phyloP scores from a whole-genome alignment of 2,888 invertebrate genomes.

The Schizotus pectinicornis region DNA sequence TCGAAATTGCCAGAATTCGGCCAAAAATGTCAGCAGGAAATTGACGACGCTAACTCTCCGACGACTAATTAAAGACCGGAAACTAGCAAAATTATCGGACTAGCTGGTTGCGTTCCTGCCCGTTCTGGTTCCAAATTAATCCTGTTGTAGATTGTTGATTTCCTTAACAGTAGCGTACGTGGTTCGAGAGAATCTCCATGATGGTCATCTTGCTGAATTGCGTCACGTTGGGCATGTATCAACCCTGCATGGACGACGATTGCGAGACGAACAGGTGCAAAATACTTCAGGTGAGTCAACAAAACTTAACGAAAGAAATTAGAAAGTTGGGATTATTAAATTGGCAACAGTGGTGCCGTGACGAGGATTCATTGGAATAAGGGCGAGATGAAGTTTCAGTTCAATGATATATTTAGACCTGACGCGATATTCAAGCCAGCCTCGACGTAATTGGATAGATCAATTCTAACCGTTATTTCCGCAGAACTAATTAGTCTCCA shows the following conservation, averaged over 20 bases:
- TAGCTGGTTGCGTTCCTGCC: background rate
- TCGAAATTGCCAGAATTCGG: slow-evolving; percentile 25
- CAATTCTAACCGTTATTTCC: no score
- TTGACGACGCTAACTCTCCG: slow-evolving; percentile 35
- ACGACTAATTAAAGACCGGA: slow-evolving; percentile 41
- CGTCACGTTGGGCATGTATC: slow-evolving; percentile 98
- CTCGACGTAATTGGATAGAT: no score
- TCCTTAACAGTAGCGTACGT: slow-evolving; percentile 74
- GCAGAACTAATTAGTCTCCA: no score
- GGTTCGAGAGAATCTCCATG: slow-evolving; percentile 99
- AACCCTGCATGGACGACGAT: slow-evolving; percentile 95
- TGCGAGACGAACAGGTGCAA: slow-evolving; percentile 89
- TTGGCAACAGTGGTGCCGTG: no score
- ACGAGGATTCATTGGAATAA: no score
- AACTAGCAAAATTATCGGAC: slow-evolving; percentile 32
- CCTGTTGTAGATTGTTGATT: slow-evolving; percentile 19
- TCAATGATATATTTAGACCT: no score
- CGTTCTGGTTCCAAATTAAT: background rate
- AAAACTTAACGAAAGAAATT: background rate
- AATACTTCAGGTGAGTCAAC: slow-evolving; percentile 80
- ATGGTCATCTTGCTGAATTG: slow-evolving; percentile 97
- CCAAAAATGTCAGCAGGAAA: slow-evolving; percentile 33
- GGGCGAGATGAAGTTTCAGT: no score
- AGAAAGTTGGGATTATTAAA: background rate
- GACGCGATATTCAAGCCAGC: no score